Conservation (phyloP, 2,797 vertebrate species). For the Crax fasciolata region DNA sequence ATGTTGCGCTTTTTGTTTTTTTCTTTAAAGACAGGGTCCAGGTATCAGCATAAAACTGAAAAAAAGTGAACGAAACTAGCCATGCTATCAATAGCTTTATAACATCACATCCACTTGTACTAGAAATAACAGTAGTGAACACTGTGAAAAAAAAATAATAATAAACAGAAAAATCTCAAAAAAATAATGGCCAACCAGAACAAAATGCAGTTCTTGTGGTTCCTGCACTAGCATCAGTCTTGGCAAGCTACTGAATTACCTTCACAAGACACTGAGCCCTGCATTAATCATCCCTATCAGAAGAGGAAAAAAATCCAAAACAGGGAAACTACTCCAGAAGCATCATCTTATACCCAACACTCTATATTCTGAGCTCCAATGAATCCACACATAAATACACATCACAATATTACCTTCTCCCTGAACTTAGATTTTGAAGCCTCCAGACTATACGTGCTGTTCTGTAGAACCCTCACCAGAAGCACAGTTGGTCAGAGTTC, state of each 20-base stretch:
- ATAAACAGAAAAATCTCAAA: not conserved
- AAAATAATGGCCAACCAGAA: not conserved
- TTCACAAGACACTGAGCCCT: not conserved
- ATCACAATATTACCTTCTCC: not conserved
- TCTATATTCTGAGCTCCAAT: not conserved
- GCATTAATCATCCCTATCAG: not conserved
- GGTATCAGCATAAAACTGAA: not conserved
- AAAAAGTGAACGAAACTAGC: not conserved
- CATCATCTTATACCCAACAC: not conserved
- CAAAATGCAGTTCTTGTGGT: not conserved
- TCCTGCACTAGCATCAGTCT: not conserved
- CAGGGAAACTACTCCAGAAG: not conserved
- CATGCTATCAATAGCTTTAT: not conserved
- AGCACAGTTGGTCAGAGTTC: not conserved
- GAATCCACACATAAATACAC: not conserved
- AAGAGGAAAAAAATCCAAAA: slow-evolving; percentile 1
- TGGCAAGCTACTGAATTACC: not conserved
- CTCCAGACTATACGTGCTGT: not conserved
- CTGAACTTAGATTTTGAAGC: not conserved
- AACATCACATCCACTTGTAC: not conserved
- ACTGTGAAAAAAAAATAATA: no score
- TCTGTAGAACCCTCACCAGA: not conserved
- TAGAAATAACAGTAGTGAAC: not conserved
- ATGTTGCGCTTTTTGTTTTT: not conserved
- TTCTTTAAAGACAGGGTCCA: not conserved